Base-by-base conservation (phyloP, 2,888 invertebrate species). In the Thymelicus acteon region DNA sequence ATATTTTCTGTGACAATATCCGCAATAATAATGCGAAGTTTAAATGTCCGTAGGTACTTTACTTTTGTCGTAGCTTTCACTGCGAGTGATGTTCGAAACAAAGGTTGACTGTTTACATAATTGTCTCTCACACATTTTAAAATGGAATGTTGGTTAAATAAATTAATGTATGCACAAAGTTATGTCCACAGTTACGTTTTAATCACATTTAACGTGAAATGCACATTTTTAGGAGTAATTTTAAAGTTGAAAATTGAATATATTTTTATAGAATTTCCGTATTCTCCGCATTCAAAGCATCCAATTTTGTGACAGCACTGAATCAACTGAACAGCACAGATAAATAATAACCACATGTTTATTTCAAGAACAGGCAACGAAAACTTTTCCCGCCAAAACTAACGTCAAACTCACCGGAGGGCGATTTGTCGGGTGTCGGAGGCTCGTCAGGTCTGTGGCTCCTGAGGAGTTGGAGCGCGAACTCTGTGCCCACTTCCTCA, bases 401-500 rank as follows among this genome's bases (percentile, higher is more conserved):
- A 65, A 73, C 75, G 74, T 65, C 49, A 52, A 69, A 86, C 87
- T 87, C 72, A 91, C 90, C 91, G 72, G 83, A 78, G 12, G 87
- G 87, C 15, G 87, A 81, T 78, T 91, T 90, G 72, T 85, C 78
- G 60, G 91, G 91, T 60, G 90, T 88, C 13, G 78, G 76, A 8
- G 77, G 74, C 60, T 78, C 78, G 66, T 85, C 82, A 66, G 69
- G 69, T 8, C 80, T 82, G 70, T 85, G 82, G 73, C 75, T 79
- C 71, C 78, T 80, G 69, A 88, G 79, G 71, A 90, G 85, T 72
- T 92, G 91, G 52, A 92, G 83, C 7, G 93, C 91, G 73, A 90
- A 85, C 73, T 93, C 92, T 0, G 94, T 93, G 72, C 94, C 94
- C 64, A 94, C 93, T 76, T 94, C 94, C 80, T 94, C 94, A 73